Percentiles rank a stretch among this genome's conserved stretches.
Conservation (phyloP, 2,113 vertebrate species). For the Blennius ocellaris region DNA sequence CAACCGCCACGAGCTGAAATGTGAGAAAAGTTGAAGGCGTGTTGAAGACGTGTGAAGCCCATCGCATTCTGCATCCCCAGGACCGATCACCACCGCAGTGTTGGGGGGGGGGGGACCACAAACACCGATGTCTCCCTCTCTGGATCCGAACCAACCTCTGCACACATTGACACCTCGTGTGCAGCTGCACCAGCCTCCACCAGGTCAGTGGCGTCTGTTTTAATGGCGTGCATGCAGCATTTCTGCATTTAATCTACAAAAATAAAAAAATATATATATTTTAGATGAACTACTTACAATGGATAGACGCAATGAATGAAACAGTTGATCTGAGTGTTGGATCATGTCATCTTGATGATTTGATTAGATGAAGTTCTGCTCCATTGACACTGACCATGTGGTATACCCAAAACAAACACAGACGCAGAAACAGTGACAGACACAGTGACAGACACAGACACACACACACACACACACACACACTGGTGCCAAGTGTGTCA, state of each 20-base stretch:
- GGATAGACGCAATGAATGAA: too few species aligned
- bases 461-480: slow-evolving; percentile 24
- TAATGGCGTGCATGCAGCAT: too few species aligned
- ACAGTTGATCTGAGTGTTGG: background rate
- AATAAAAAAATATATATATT: too few species aligned
- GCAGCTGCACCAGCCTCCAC: too few species aligned
- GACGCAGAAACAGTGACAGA: slow-evolving; percentile 11
- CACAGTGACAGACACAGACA: background rate
- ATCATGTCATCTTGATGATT: slow-evolving; percentile 19
- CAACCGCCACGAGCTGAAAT: background rate
- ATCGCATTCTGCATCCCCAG: slow-evolving; percentile 6
- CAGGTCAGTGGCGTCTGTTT: too few species aligned
- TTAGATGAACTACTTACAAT: too few species aligned
- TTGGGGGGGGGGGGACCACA: too few species aligned
- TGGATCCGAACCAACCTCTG: too few species aligned
- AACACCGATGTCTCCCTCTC: too few species aligned
- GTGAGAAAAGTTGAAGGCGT: slow-evolving; percentile 24
- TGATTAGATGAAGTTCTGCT: slow-evolving; percentile 17
- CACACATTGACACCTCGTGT: too few species aligned
- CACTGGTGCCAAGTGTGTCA: slow-evolving; percentile 47
- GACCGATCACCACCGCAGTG: too few species aligned
- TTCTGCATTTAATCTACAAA: too few species aligned
- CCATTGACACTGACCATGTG: slow-evolving; percentile 16
- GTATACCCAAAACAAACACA: background rate
- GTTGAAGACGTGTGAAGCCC: slow-evolving; percentile 24